phyloP scores from a whole-genome alignment of 2,888 invertebrate genomes.

The Melieria omissa region DNA sequence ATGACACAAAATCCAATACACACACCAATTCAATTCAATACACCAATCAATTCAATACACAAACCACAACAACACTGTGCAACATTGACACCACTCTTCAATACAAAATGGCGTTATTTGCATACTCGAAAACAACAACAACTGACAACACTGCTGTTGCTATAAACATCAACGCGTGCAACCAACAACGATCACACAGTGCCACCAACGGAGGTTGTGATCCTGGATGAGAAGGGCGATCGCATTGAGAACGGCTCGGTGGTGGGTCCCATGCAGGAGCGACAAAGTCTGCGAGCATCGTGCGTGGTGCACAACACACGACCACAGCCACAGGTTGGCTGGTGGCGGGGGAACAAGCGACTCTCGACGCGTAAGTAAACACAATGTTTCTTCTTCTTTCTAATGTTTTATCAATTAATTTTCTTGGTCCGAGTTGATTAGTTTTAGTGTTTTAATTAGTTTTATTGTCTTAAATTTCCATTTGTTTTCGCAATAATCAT shows the following conservation, averaged over 20 bases:
- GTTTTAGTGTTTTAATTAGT: too few relatives aligned
- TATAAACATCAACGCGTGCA: not conserved
- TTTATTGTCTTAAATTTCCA: too few relatives aligned
- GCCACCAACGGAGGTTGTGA: constrained; percentile 80
- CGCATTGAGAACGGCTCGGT: constrained; percentile 70
- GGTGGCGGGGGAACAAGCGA: constrained; percentile 82
- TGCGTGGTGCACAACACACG: constrained; percentile 79
- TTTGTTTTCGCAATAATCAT: too few relatives aligned
- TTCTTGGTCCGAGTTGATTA: too few relatives aligned
- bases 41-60: constrained; percentile 33
- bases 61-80: constrained; percentile 24
- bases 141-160: constrained; percentile 19
- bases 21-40: constrained; percentile 29
- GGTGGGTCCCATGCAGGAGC: constrained; percentile 66
- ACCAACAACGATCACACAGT: constrained; percentile 70
- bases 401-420: too few relatives aligned
- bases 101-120: constrained; percentile 48
- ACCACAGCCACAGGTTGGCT: constrained; percentile 84
- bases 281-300: constrained; percentile 61
- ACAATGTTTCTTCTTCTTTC: not conserved
- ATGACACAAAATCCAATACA: constrained; percentile 30
- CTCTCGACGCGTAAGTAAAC: constrained; percentile 68
- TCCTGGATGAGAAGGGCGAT: constrained; percentile 74
- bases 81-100: constrained; percentile 7
- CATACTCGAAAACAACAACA: constrained; percentile 28